Percentiles rank a stretch among this genome's conserved stretches.
Evolutionary conservation across 2,113 vertebrate species (phyloP).

Genomic region (Camelus dromedarius): DNA sequence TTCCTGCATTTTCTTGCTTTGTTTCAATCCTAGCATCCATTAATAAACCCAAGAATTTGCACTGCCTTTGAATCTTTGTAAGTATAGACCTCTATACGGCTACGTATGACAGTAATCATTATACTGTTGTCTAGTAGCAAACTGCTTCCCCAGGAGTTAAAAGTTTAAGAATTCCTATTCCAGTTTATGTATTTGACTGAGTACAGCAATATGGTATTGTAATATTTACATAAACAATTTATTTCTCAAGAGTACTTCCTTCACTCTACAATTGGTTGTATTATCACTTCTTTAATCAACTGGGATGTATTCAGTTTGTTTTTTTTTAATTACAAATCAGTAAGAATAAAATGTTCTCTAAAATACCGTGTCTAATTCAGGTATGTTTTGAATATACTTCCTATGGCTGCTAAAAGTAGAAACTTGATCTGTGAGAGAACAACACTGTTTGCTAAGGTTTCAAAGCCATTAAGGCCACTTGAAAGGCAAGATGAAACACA

Average conservation of each 20-base stretch:
- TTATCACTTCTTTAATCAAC: not conserved
- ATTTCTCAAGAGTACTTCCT: slow-evolving; percentile 33
- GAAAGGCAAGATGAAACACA: slow-evolving; percentile 62
- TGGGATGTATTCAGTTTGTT: slow-evolving; percentile 33
- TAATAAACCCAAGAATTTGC: slow-evolving; percentile 62
- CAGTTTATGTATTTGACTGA: not conserved
- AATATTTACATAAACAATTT: not conserved
- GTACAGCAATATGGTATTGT: not conserved
- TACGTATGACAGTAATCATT: slow-evolving; percentile 14
- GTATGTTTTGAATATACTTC: slow-evolving; percentile 22
- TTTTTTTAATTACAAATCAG: slow-evolving; percentile 47
- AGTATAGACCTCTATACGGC: not conserved
- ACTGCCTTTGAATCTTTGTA: slow-evolving; percentile 36
- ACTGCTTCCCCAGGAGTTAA: not conserved
- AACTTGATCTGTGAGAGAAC: not conserved
- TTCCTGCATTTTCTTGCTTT: slow-evolving; percentile 44
- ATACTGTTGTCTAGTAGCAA: not conserved
- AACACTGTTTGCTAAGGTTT: not conserved
- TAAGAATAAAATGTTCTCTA: slow-evolving; percentile 50
- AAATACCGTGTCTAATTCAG: slow-evolving; percentile 27
- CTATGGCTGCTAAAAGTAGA: not conserved
- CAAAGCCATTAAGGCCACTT: slow-evolving; percentile 36
- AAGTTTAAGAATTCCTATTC: not conserved
- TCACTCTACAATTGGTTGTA: not conserved
- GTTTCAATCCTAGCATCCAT: slow-evolving; percentile 22